Conservation (phyloP, 2,797 vertebrate species). For the Scolopax bukidnonensis region DNA sequence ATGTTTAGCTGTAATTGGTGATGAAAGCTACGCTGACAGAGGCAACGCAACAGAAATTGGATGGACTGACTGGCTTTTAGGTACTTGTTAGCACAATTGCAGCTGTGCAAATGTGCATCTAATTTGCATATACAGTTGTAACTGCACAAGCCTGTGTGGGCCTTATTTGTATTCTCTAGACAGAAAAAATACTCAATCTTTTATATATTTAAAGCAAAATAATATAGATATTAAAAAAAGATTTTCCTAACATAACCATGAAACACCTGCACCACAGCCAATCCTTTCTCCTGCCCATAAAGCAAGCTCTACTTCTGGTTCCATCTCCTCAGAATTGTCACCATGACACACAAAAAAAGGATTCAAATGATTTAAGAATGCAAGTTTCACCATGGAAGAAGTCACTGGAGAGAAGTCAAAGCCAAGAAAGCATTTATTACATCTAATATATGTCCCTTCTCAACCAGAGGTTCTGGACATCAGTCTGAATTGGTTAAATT, state of each 20-base stretch:
- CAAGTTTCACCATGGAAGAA: not conserved
- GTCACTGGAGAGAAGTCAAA: not conserved
- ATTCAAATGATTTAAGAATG: not conserved
- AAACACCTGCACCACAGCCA: not conserved
- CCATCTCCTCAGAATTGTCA: not conserved
- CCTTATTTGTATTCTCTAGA: not conserved
- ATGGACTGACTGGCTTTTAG: not conserved
- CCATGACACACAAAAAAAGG: not conserved
- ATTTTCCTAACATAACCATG: not conserved
- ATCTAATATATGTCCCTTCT: not conserved
- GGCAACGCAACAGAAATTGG: not conserved
- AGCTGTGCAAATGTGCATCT: not conserved
- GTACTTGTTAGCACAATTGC: not conserved
- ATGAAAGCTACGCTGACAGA: slow-evolving; percentile 8
- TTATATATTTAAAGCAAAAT: not conserved
- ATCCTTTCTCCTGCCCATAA: not conserved
- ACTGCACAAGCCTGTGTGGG: not conserved
- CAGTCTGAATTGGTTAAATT: not conserved
- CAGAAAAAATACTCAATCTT: not conserved
- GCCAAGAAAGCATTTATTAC: not conserved
- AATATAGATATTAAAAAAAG: not conserved
- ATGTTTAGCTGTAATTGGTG: not conserved
- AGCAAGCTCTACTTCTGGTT: not conserved
- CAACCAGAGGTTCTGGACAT: not conserved
- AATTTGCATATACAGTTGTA: not conserved